A percentile compares a stretch with the other conserved stretches of the same genome.
Evolutionary conservation across 2,888 invertebrate species (phyloP).

Genomic region (Tholera decimalis): DNA sequence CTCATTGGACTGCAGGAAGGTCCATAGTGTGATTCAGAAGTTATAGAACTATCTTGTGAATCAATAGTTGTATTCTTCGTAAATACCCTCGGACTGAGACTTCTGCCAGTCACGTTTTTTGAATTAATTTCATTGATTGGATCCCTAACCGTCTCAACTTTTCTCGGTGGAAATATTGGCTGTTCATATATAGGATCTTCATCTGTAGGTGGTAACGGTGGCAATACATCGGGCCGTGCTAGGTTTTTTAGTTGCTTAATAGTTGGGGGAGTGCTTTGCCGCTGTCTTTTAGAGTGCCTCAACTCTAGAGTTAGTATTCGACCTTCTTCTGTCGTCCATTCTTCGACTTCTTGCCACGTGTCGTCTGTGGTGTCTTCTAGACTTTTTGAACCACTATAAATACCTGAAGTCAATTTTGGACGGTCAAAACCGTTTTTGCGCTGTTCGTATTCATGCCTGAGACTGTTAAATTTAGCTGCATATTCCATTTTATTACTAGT

Average conservation of each 20-base stretch:
- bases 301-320: slow-evolving; percentile 93
- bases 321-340: slow-evolving; percentile 91
- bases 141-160: slow-evolving; percentile 80
- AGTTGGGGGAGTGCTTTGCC: slow-evolving; percentile 91
- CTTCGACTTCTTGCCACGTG: slow-evolving; percentile 79
- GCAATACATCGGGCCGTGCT: slow-evolving; percentile 93
- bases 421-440: slow-evolving; percentile 87
- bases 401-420: slow-evolving; percentile 77
- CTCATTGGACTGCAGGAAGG: slow-evolving; percentile 83
- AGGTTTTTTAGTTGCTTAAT: slow-evolving; percentile 86
- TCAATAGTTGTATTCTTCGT: slow-evolving; percentile 76
- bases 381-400: slow-evolving; percentile 79
- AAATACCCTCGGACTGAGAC: slow-evolving; percentile 88
- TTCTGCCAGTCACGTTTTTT: slow-evolving; percentile 94
- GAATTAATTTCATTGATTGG: slow-evolving; percentile 83
- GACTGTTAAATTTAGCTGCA: slow-evolving; percentile 92
- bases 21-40: slow-evolving; percentile 76
- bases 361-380: slow-evolving; percentile 77
- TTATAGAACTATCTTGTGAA: slow-evolving; percentile 69
- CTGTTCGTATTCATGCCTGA: slow-evolving; percentile 94
- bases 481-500: slow-evolving; percentile 80
- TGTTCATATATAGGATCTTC: slow-evolving; percentile 91
- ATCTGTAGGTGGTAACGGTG: slow-evolving; percentile 92
- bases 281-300: slow-evolving; percentile 94
- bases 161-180: slow-evolving; percentile 90